These are phyloP conservation scores for Serilophus lunatus DNA, from an alignment of 2,113 vertebrate species.

Conservation along the genomic window DNA sequence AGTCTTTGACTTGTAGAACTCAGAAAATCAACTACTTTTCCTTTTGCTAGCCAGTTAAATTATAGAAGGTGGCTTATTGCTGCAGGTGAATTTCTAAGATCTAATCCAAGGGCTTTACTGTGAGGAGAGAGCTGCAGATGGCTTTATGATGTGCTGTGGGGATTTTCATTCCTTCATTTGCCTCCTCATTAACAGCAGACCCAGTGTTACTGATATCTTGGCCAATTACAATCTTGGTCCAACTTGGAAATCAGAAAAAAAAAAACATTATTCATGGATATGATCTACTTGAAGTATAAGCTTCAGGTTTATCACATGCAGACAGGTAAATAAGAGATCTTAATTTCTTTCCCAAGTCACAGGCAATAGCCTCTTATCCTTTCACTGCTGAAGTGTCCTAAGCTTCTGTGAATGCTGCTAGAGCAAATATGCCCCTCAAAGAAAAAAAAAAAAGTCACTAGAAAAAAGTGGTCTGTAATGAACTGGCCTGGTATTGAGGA, in stretches of 20 bases:
- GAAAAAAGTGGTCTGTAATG: neutral
- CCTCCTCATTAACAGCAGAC: neutral
- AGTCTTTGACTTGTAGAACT: neutral
- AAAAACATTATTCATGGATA: neutral
- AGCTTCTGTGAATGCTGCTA: neutral
- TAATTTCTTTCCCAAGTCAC: neutral
- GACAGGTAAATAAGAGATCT: neutral
- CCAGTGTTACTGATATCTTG: neutral
- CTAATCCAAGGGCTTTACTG: neutral
- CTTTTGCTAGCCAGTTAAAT: neutral
- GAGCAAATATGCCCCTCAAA: neutral
- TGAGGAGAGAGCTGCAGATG: neutral
- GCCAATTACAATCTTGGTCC: neutral
- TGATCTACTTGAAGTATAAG: neutral
- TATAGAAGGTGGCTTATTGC: neutral
- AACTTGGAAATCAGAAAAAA: neutral
- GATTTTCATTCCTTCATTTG: neutral
- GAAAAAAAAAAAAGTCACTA: neutral
- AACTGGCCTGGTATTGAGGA: neutral
- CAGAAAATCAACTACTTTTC: neutral
- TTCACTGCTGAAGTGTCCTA: neutral
- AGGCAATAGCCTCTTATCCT: neutral
- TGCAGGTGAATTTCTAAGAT: neutral
- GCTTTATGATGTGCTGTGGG: neutral
- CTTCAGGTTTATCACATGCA: neutral